Base-by-base conservation (phyloP, 2,888 invertebrate species). In the Orthonevra nobilis region DNA sequence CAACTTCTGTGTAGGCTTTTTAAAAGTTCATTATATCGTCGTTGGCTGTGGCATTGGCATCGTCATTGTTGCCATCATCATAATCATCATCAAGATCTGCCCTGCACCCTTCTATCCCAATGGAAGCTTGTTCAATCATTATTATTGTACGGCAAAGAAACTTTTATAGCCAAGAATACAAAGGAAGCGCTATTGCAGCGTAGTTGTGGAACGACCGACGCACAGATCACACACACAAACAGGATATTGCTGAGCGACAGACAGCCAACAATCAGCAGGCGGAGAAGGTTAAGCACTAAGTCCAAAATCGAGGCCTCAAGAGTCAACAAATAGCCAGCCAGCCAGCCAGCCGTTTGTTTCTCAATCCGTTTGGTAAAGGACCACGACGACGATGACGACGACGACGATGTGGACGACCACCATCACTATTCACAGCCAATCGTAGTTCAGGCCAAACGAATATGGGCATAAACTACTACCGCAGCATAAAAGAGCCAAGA, bases 1-100 rank as follows among this genome's bases (percentile, higher is more conserved):
- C 61, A 66, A 48, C 79, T 66, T 60, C 23, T 79, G 79, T 79
- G 66, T 79, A 68, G 79, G 79, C 61, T 72, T 73, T 66, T 73
- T 73, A 79, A 79, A 79, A 66, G 79, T 79, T 79, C 66, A 73
- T 79, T 79, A 79, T 73, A 61, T 79, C 73, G 60, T 73, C 48
- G 19, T 70, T 20, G 15, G 60, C 75, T 14, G 58, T 42, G 44
- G 28, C 64, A 64, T 72, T 58, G 42, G 64, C 61, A 34, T 63
- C 60, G 23, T 28, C 50, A n/a, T 34, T 58, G 42, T 60, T 32
- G 46, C 12, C 36, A 36, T 56, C 63, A 36, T 42, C 48, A 15
- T 28, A 60, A 20, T 70, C 56, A 30, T 23, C 56, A 48, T 44
- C 50, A 38, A 54, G 44, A 46, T 50, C 10, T 42, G 38, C 50